A percentile compares a stretch with the other conserved stretches of the same genome.
phyloP scores from a whole-genome alignment of 1,140 invertebrate genomes.

The Sipha flava region DNA sequence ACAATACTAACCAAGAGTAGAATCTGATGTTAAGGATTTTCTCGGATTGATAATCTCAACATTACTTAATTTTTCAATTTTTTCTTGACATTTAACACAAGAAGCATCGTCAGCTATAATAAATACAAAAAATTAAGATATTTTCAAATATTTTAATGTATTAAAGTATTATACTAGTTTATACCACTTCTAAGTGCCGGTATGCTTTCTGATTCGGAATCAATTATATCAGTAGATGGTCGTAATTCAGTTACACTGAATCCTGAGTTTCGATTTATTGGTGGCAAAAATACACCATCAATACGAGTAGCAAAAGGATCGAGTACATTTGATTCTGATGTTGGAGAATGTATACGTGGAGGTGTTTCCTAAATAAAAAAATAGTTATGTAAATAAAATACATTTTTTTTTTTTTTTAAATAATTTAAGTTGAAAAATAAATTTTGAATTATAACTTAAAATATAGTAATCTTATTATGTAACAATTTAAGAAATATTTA shows the following conservation, averaged over 20 bases:
- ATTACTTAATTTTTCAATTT: constrained; percentile 13
- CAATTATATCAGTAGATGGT: not conserved
- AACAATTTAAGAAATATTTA: not conserved
- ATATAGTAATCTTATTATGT: too few relatives aligned
- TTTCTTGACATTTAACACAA: constrained; percentile 1
- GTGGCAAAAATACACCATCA: not conserved
- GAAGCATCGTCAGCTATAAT: not conserved
- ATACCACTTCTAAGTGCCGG: not conserved
- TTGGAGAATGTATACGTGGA: not conserved
- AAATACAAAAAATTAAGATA: not conserved
- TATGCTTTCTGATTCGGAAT: not conserved
- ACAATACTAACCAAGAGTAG: not conserved
- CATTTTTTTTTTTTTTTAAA: not conserved
- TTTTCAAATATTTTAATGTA: too few relatives aligned
- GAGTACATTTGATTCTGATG: not conserved
- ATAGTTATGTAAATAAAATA: not conserved
- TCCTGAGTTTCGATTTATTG: not conserved
- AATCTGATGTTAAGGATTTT: constrained; percentile 5
- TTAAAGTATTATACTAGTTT: too few relatives aligned
- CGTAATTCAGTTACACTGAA: not conserved
- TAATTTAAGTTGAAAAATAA: not conserved
- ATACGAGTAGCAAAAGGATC: not conserved
- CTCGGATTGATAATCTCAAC: not conserved
- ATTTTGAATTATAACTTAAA: not conserved
- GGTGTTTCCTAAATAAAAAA: constrained; percentile 4